Percentiles rank a stretch among this genome's conserved stretches.
These are phyloP conservation scores for Coreius guichenoti DNA, from an alignment of 2,797 vertebrate genomes.

Conservation along the genomic window DNA sequence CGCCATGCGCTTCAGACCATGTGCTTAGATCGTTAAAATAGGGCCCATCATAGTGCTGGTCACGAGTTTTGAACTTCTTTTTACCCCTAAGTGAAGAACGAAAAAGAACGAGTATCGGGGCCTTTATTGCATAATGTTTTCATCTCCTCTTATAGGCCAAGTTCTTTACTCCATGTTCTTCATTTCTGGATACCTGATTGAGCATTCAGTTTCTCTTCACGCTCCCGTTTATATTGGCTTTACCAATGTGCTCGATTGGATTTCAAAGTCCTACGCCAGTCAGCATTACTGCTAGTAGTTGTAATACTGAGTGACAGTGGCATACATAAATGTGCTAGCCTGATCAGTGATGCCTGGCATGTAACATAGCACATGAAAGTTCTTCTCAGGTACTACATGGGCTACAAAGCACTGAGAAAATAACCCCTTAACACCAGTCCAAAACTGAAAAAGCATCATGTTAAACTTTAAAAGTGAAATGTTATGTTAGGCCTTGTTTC, in stretches of 20 bases:
- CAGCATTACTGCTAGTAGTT: conserved; percentile 41
- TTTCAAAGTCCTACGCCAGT: conserved; percentile 37
- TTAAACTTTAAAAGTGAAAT: conserved; percentile 39
- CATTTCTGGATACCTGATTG: background rate
- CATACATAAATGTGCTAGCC: conserved; percentile 43
- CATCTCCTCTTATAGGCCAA: background rate
- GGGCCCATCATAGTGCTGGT: background rate
- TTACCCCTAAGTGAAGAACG: background rate
- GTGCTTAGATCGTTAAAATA: too few relatives aligned
- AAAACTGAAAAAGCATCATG: conserved; percentile 24
- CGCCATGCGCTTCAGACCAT: too few relatives aligned
- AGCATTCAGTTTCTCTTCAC: conserved; percentile 23
- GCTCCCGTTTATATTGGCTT: conserved; percentile 46
- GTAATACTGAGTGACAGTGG: conserved; percentile 35
- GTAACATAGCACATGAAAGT: conserved; percentile 21
- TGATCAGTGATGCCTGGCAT: conserved; percentile 39
- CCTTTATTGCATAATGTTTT: background rate
- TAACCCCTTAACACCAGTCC: conserved; percentile 4
- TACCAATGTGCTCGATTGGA: conserved; percentile 12
- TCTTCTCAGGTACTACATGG: conserved; percentile 30
- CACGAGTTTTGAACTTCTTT: background rate
- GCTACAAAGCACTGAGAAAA: conserved; percentile 30
- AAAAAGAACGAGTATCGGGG: background rate
- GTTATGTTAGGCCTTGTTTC: conserved; percentile 29
- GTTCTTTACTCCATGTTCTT: conserved; percentile 24